Percentiles rank a stretch among this genome's conserved stretches.
Conservation (phyloP, 2,797 vertebrate genomes). For the Manis crassicaudata region DNA sequence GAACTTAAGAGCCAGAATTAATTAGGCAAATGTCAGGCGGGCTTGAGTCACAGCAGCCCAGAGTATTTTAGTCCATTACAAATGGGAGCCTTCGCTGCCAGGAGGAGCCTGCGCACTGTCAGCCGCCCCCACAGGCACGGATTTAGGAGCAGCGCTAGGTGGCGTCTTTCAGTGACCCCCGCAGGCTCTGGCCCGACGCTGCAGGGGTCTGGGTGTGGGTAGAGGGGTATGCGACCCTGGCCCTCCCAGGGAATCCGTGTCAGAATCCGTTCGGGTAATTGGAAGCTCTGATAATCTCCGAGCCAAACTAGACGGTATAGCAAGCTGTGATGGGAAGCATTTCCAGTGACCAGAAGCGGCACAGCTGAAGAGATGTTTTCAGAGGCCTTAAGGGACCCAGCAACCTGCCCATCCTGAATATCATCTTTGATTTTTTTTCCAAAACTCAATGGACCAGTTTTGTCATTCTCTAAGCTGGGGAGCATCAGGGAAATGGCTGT, state of each 20-base stretch:
- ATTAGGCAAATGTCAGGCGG: constrained; percentile 74
- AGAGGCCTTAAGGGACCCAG: neutral
- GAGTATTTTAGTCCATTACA: constrained; percentile 69
- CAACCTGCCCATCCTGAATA: neutral
- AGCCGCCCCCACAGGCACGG: neutral
- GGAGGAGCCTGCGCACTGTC: neutral
- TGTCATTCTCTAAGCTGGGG: neutral
- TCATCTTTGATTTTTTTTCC: neutral
- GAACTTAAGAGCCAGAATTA: constrained; percentile 72
- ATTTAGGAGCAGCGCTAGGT: neutral
- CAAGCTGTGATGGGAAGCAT: neutral
- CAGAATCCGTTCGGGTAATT: neutral
- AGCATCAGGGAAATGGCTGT: neutral
- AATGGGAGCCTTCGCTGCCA: constrained; percentile 29
- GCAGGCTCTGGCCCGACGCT: neutral
- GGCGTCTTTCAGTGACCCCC: neutral
- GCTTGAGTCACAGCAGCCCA: constrained; percentile 66
- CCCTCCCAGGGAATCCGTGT: neutral
- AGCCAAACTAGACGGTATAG: neutral
- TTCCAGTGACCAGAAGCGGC: neutral
- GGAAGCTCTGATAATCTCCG: neutral
- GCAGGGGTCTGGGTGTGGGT: neutral
- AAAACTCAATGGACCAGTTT: neutral
- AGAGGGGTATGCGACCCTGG: neutral
- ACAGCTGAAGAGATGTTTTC: neutral